phyloP scores from a whole-genome alignment of 2,113 vertebrate species.

The Bagarius yarrelli region DNA sequence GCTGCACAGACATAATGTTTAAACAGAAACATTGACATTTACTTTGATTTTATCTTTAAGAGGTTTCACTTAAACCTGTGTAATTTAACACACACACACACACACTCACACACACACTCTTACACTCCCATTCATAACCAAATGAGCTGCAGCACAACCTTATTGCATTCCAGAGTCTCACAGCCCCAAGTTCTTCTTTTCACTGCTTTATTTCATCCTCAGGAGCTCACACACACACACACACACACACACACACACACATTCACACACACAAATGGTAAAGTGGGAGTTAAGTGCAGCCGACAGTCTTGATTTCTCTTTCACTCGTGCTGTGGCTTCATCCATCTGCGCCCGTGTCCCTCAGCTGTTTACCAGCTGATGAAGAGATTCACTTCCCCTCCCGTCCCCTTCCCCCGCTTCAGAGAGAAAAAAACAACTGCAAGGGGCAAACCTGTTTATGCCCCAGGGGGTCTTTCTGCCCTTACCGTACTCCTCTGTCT shows the following conservation, averaged over 20 bases:
- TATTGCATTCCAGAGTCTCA: slow-evolving; percentile 11
- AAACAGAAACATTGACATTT: too few relatives aligned
- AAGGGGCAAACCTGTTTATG: slow-evolving; percentile 24
- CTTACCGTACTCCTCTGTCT: slow-evolving; percentile 15
- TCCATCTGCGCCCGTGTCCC: slow-evolving; percentile 27
- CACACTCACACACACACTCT: neutral
- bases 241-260: neutral
- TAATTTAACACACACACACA: too few relatives aligned
- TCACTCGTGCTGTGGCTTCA: neutral
- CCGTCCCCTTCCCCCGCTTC: slow-evolving; percentile 13
- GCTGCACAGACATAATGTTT: too few relatives aligned
- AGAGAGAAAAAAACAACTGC: neutral
- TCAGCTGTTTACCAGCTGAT: slow-evolving; percentile 41
- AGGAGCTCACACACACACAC: slow-evolving; percentile 1
- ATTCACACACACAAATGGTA: neutral
- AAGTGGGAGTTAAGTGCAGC: slow-evolving; percentile 35
- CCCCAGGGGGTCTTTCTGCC: slow-evolving; percentile 19
- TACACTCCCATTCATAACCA: neutral
- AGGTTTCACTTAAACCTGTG: too few relatives aligned
- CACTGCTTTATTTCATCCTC: slow-evolving; percentile 6
- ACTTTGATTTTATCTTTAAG: too few relatives aligned
- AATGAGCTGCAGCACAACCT: slow-evolving; percentile 16
- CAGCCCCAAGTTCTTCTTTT: slow-evolving; percentile 14
- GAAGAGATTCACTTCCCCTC: slow-evolving; percentile 29
- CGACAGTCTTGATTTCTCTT: slow-evolving; percentile 37